These are phyloP conservation scores for Pelosia muscerda DNA, from an alignment of 2,888 invertebrate genomes.

Conservation along the genomic window DNA sequence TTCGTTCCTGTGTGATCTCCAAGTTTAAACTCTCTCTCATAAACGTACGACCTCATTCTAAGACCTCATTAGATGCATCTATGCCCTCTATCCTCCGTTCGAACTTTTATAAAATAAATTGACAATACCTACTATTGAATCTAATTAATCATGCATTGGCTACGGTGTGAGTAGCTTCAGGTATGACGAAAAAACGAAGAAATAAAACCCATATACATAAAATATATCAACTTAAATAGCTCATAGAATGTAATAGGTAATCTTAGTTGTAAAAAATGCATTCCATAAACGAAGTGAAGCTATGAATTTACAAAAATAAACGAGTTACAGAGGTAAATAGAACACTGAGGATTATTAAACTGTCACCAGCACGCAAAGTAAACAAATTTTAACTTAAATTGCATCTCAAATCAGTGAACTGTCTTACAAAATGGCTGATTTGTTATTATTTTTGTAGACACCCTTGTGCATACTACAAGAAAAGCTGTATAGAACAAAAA, in stretches of 20 bases:
- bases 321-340: constrained; percentile 34
- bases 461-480: not conserved
- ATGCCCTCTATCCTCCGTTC: no score
- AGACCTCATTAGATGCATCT: no score
- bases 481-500: no score
- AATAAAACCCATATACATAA: no score
- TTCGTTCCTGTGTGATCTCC: no score
- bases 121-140: no score
- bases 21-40: no score
- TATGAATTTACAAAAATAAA: constrained; percentile 39
- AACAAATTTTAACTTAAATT: constrained; percentile 52
- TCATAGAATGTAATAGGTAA: constrained; percentile 27
- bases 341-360: constrained; percentile 41
- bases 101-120: no score
- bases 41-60: no score
- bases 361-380: constrained; percentile 45
- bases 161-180: no score
- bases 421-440: constrained; percentile 36
- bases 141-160: no score
- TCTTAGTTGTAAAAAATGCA: constrained; percentile 47
- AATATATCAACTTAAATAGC: constrained; percentile 23
- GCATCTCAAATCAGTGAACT: constrained; percentile 39
- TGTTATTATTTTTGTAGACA: constrained; percentile 24
- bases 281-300: constrained; percentile 41
- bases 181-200: no score